Percentiles rank a stretch among this genome's conserved stretches.
phyloP scores from a whole-genome alignment of 2,113 vertebrate species.

The Guaruba guarouba region DNA sequence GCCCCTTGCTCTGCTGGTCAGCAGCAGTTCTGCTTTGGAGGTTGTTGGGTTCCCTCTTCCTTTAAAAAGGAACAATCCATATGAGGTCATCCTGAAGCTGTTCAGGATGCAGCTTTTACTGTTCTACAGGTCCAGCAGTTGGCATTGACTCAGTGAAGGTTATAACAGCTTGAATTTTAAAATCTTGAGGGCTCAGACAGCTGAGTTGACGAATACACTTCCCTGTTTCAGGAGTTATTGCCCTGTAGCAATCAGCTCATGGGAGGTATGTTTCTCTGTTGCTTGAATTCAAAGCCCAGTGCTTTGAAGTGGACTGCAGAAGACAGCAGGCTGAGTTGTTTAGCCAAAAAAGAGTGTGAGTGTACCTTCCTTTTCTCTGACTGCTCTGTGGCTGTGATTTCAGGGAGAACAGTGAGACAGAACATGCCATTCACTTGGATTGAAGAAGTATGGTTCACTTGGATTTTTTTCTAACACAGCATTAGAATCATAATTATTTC shows the following conservation, averaged over 20 bases:
- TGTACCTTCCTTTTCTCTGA: background rate
- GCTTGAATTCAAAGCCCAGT: background rate
- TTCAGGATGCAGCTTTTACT: background rate
- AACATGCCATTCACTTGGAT: background rate
- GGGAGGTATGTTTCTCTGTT: background rate
- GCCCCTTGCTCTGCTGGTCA: constrained; percentile 37
- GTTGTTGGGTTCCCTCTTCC: background rate
- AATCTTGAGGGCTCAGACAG: background rate
- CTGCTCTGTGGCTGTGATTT: background rate
- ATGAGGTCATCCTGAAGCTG: constrained; percentile 37
- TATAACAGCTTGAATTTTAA: background rate
- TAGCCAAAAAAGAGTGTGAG: background rate
- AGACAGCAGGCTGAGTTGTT: background rate
- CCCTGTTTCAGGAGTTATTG: background rate
- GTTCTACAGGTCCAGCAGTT: background rate
- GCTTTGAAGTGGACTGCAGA: background rate
- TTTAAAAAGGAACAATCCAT: background rate
- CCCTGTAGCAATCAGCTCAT: background rate
- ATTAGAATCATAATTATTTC: background rate
- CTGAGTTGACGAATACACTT: background rate
- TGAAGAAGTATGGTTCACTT: background rate
- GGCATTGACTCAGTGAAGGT: background rate
- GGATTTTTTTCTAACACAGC: background rate
- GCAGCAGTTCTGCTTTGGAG: background rate
- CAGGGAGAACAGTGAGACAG: background rate